Percentiles rank a stretch among this genome's conserved stretches.
Evolutionary conservation across 2,797 vertebrate species (phyloP).

Genomic region (Peromyscus nudipes): DNA sequence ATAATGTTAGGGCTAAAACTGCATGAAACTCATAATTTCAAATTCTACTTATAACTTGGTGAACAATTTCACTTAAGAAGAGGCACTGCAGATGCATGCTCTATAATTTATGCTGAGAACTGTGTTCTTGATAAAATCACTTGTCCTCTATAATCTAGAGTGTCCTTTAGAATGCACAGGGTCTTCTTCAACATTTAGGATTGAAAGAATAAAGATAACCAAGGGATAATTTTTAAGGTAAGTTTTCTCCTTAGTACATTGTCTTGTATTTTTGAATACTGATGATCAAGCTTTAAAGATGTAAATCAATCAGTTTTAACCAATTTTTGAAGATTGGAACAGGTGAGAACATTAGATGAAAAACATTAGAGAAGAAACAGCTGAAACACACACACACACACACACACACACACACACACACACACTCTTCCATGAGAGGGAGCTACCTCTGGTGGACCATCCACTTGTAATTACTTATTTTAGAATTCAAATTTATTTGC

Average conservation of each 20-base stretch:
- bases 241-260: neutral
- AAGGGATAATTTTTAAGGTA: neutral
- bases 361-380: conserved; percentile 29
- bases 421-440: neutral
- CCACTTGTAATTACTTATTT: neutral
- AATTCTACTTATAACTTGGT: neutral
- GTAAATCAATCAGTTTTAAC: conserved; percentile 49
- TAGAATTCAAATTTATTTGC: conserved; percentile 42
- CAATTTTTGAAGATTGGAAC: conserved; percentile 56
- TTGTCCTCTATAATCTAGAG: neutral
- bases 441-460: neutral
- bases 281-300: neutral
- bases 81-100: neutral
- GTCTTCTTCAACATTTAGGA: neutral
- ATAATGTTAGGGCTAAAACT: neutral
- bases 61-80: neutral
- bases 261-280: neutral
- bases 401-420: neutral
- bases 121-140: neutral
- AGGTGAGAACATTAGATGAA: conserved; percentile 36
- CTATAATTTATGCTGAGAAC: conserved; percentile 14
- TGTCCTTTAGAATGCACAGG: neutral
- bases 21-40: neutral
- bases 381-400: neutral
- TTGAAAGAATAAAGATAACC: neutral